These are phyloP conservation scores for Pterophyllum scalare DNA, from an alignment of 2,113 vertebrate species.

Conservation along the genomic window DNA sequence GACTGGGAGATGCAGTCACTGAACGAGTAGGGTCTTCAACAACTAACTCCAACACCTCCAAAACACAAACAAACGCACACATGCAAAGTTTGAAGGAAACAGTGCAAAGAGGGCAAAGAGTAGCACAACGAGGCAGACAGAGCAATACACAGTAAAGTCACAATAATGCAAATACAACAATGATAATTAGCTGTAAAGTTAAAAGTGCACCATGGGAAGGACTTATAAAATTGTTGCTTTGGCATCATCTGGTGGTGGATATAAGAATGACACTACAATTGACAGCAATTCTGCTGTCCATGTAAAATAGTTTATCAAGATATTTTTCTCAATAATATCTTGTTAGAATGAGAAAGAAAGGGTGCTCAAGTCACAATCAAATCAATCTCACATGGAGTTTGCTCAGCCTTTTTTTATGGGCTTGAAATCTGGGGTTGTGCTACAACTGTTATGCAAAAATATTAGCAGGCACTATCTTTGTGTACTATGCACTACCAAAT, in stretches of 20 bases:
- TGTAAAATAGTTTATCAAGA: neutral
- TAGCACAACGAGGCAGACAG: neutral
- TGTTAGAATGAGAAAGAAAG: neutral
- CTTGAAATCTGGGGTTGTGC: neutral
- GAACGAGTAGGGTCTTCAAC: neutral
- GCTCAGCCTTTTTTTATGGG: neutral
- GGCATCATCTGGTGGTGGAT: constrained; percentile 41
- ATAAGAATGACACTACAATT: neutral
- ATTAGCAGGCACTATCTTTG: neutral
- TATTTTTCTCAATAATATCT: neutral
- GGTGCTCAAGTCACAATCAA: too few species aligned
- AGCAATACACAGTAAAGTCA: neutral
- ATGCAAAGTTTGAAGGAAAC: neutral
- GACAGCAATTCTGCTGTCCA: neutral
- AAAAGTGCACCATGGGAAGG: neutral
- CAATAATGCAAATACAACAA: neutral
- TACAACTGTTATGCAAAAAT: neutral
- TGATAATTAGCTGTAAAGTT: neutral
- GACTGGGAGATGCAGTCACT: neutral
- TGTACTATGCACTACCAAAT: neutral
- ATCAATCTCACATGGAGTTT: neutral
- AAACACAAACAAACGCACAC: constrained; percentile 21
- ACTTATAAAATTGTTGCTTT: neutral
- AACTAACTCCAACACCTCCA: constrained; percentile 43
- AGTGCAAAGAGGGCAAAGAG: neutral